Percentiles rank a stretch among this genome's conserved stretches.
Evolutionary conservation across 2,888 invertebrate genomes (phyloP).

Genomic region (Zygaena filipendulae): DNA sequence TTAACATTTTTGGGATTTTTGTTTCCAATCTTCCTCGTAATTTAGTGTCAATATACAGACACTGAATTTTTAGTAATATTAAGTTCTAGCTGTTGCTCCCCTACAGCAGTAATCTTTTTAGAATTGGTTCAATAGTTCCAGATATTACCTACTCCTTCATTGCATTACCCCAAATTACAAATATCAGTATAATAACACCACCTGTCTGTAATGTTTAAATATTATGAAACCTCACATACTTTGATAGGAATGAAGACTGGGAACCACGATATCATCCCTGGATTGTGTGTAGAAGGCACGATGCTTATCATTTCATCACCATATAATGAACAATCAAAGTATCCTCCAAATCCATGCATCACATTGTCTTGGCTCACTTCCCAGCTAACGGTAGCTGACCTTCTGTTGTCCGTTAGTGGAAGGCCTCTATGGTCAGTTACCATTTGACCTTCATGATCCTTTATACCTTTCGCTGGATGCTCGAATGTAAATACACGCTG

Average conservation of each 20-base stretch:
- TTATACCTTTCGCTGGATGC: constrained; percentile 84
- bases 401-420: constrained; percentile 81
- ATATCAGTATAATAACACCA: constrained; percentile 1
- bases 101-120: no score
- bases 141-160: no score
- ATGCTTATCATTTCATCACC: constrained; percentile 89
- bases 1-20: no score
- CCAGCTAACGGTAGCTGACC: constrained; percentile 77
- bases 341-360: constrained; percentile 95
- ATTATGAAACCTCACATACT: constrained; percentile 49
- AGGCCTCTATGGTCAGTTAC: constrained; percentile 73
- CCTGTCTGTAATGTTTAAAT: neutral
- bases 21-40: no score
- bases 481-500: constrained; percentile 85
- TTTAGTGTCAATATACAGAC: no score
- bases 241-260: constrained; percentile 93
- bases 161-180: no score
- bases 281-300: constrained; percentile 87
- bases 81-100: no score
- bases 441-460: constrained; percentile 74
- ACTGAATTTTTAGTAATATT: no score
- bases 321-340: constrained; percentile 91
- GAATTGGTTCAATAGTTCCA: no score
- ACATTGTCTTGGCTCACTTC: constrained; percentile 78
- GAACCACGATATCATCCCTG: constrained; percentile 98